phyloP scores from a whole-genome alignment of 2,113 vertebrate genomes.

The Acanthisitta chloris region DNA sequence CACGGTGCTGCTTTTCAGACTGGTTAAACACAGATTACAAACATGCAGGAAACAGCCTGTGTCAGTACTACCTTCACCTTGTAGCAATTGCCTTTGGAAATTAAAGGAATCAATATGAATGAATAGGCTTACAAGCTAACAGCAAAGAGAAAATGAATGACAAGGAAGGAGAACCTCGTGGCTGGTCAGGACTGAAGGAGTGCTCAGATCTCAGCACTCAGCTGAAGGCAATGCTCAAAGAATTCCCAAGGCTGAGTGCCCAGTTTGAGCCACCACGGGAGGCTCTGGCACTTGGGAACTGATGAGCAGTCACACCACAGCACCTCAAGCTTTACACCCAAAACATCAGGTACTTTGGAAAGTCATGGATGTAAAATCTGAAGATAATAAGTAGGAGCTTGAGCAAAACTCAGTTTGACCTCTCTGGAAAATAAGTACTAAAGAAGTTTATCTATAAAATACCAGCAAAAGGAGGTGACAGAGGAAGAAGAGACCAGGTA shows the following conservation, averaged over 20 bases:
- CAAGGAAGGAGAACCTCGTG: accelerated
- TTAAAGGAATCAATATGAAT: not conserved
- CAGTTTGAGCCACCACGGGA: not conserved
- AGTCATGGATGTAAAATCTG: not conserved
- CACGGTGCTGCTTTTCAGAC: not conserved
- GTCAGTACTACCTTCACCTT: not conserved
- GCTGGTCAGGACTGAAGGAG: not conserved
- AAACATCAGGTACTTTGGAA: not conserved
- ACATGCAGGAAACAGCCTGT: not conserved
- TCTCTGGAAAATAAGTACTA: not conserved
- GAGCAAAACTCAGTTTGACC: not conserved
- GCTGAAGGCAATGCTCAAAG: not conserved
- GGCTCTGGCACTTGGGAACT: not conserved
- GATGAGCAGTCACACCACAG: not conserved
- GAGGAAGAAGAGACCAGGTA: not conserved
- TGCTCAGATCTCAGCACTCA: not conserved
- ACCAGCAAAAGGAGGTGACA: not conserved
- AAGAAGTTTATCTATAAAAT: not conserved
- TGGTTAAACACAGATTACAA: not conserved
- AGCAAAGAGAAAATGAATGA: not conserved
- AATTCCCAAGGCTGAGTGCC: accelerated
- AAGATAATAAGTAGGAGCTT: not conserved
- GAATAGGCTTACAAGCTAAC: not conserved
- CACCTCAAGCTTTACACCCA: not conserved
- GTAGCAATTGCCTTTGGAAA: constrained; percentile 6